Percentiles rank a stretch among this genome's conserved stretches.
Conservation (phyloP, 2,888 invertebrate genomes). For the Acleris emargana region DNA sequence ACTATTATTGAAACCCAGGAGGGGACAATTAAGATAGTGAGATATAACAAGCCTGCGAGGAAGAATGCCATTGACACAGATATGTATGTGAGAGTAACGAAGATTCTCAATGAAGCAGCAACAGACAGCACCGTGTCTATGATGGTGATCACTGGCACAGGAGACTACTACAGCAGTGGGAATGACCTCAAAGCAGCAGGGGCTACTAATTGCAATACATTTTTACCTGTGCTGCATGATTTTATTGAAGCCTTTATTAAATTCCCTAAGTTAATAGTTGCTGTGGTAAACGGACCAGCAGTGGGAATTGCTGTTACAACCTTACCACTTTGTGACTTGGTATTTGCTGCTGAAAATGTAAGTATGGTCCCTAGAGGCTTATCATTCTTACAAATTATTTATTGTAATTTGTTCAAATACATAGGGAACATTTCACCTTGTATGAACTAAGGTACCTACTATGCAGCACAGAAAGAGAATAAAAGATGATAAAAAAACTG, state of each 20-base stretch:
- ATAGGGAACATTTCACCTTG: too few species aligned
- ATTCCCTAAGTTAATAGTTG: constrained; percentile 94
- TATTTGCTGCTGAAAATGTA: constrained; percentile 93
- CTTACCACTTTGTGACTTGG: constrained; percentile 92
- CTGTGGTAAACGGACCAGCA: constrained; percentile 96
- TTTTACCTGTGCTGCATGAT: constrained; percentile 67
- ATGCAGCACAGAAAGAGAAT: too few species aligned
- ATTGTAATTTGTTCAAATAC: too few species aligned
- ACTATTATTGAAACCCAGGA: constrained; percentile 57
- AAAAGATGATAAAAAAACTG: too few species aligned
- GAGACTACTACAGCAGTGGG: constrained; percentile 93
- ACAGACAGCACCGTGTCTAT: constrained; percentile 86
- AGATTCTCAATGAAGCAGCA: constrained; percentile 87
- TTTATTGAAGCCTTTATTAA: constrained; percentile 91
- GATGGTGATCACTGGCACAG: constrained; percentile 91
- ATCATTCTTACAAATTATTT: neutral
- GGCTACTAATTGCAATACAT: constrained; percentile 47
- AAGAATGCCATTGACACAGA: constrained; percentile 89
- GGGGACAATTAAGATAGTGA: constrained; percentile 77
- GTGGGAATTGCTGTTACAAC: constrained; percentile 95
- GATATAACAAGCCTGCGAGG: constrained; percentile 89
- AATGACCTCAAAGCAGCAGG: constrained; percentile 85
- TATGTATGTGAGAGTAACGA: constrained; percentile 87
- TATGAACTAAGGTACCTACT: too few species aligned
- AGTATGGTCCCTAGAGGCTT: constrained; percentile 44